Evolutionary conservation across 1,140 invertebrate species (phyloP).

Genomic region (Sarcophaga peregrina): DNA sequence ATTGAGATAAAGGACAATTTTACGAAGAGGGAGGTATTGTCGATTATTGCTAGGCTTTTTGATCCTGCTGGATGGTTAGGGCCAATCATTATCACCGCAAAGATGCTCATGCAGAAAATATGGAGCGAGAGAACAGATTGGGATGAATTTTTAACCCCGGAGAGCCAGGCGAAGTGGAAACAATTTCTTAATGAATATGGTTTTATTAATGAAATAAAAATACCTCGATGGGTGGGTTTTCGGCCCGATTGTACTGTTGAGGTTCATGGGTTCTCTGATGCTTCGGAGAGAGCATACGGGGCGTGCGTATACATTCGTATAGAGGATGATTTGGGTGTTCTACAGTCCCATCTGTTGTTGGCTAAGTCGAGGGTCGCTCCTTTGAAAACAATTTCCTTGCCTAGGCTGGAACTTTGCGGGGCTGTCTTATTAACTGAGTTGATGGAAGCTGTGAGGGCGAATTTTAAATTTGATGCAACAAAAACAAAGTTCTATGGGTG

Average conservation of each 20-base stretch:
- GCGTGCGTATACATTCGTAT: too few species aligned
- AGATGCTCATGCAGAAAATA: conserved; percentile 19
- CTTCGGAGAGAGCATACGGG: neutral
- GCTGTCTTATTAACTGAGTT: neutral
- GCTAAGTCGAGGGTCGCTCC: conserved; percentile 20
- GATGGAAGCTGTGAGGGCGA: too few species aligned
- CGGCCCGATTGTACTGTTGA: too few species aligned
- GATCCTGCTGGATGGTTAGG: conserved; percentile 20
- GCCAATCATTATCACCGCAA: neutral
- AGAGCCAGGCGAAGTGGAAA: neutral
- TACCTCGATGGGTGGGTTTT: too few species aligned
- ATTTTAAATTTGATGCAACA: neutral
- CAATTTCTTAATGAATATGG: conserved; percentile 8
- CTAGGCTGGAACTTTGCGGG: conserved; percentile 25
- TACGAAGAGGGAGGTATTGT: neutral
- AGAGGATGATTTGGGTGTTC: too few species aligned
- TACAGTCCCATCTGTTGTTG: conserved; percentile 6
- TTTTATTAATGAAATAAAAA: neutral
- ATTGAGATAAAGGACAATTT: neutral
- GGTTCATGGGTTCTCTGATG: too few species aligned
- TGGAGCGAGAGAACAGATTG: neutral
- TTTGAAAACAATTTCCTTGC: neutral
- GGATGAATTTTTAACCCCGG: neutral
- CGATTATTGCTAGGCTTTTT: neutral
- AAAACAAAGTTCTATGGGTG: neutral